phyloP scores from a whole-genome alignment of 1,140 invertebrate species.

The Melitaea cinxia region DNA sequence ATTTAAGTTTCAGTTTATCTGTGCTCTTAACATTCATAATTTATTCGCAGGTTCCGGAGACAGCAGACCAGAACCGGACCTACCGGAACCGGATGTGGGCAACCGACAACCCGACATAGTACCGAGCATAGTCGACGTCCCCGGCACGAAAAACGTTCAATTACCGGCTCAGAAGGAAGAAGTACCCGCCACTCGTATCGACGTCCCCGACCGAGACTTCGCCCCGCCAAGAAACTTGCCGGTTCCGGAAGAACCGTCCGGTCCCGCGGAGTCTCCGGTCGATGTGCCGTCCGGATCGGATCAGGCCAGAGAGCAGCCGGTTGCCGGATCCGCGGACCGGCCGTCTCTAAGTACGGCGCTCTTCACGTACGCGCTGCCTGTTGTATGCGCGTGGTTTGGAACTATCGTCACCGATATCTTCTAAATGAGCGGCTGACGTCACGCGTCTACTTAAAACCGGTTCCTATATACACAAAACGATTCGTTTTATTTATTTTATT shows the following conservation, averaged over 20 bases:
- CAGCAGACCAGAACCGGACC: conserved; percentile 42
- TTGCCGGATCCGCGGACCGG: conserved; percentile 52
- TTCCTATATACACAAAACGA: no score
- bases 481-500: no score
- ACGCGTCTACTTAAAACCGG: no score
- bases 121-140: conserved; percentile 48
- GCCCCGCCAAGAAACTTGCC: neutral
- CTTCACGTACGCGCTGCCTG: conserved; percentile 88
- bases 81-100: conserved; percentile 35
- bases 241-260: neutral
- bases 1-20: no score
- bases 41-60: conserved; percentile 54
- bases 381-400: conserved; percentile 92
- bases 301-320: conserved; percentile 39
- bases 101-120: conserved; percentile 46
- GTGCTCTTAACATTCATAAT: neutral
- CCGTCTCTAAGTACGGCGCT: conserved; percentile 86
- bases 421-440: conserved; percentile 79
- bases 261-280: conserved; percentile 1
- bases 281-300: conserved; percentile 14
- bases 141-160: conserved; percentile 51
- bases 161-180: conserved; percentile 31
- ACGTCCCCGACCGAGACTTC: conserved; percentile 8
- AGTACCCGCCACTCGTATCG: conserved; percentile 20
- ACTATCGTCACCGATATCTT: conserved; percentile 90